phyloP scores from a whole-genome alignment of 2,113 vertebrate genomes.

The Myocastor coypus region DNA sequence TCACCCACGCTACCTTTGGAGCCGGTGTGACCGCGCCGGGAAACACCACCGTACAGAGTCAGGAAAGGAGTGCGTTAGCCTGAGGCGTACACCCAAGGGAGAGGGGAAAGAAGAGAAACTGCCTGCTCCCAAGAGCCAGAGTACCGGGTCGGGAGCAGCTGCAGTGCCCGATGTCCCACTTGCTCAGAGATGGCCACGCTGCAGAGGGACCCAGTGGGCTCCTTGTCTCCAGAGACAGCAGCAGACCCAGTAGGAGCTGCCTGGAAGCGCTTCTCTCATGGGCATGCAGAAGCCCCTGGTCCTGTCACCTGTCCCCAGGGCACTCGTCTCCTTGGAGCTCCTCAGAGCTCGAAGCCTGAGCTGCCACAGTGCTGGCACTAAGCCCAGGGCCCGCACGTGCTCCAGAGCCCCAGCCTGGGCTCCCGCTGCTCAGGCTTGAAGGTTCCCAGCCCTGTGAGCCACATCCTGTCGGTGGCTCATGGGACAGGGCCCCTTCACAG shows the following conservation, averaged over 20 bases:
- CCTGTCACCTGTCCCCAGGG: not conserved
- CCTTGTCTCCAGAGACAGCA: not conserved
- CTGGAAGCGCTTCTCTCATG: not conserved
- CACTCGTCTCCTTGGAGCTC: fast-evolving
- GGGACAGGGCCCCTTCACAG: too few relatives aligned
- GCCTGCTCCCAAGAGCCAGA: not conserved
- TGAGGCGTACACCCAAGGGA: not conserved
- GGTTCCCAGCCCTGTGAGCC: fast-evolving
- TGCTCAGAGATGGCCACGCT: not conserved
- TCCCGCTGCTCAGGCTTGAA: fast-evolving
- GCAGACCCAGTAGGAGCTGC: not conserved
- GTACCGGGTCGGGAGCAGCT: fast-evolving
- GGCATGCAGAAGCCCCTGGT: too few relatives aligned
- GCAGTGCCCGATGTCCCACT: not conserved
- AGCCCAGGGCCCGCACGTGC: fast-evolving
- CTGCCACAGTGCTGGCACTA: fast-evolving
- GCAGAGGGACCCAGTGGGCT: not conserved
- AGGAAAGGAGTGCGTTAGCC: fast-evolving
- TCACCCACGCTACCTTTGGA: not conserved
- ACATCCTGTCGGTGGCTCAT: not conserved
- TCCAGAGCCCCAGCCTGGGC: not conserved
- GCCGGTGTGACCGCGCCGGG: fast-evolving
- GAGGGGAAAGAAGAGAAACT: not conserved
- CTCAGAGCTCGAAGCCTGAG: fast-evolving
- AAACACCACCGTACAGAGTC: too few relatives aligned